Conservation (phyloP, 2,113 vertebrate species). For the Candoia aspera region DNA sequence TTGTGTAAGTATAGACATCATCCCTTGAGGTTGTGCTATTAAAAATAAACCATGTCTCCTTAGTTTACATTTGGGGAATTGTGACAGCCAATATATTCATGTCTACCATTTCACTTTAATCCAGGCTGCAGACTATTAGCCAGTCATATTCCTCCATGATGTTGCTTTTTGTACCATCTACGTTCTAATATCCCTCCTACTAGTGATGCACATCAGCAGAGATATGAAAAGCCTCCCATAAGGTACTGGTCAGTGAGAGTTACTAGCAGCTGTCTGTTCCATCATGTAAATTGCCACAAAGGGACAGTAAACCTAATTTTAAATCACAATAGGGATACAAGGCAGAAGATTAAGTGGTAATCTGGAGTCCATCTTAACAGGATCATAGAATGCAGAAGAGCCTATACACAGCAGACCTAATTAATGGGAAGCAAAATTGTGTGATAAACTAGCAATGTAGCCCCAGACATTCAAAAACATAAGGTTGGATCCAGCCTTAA, state of each 20-base stretch:
- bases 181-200: not conserved
- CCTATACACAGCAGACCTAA: not conserved
- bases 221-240: not conserved
- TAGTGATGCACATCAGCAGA: not conserved
- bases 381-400: not conserved
- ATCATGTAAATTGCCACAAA: not conserved
- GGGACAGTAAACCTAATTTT: not conserved
- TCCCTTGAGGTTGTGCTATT: not conserved
- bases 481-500: not conserved
- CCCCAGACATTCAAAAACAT: not conserved
- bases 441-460: not conserved
- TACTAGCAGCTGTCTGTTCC: not conserved
- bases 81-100: not conserved
- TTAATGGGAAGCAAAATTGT: not conserved
- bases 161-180: not conserved
- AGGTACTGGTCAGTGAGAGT: not conserved
- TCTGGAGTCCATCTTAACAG: not conserved
- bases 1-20: not conserved
- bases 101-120: not conserved
- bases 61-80: not conserved
- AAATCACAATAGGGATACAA: not conserved
- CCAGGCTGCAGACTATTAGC: not conserved
- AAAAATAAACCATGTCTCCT: not conserved
- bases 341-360: not conserved
- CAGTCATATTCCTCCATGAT: not conserved